Evolutionary conservation across 2,113 vertebrate genomes (phyloP), one percentile per base, ranked within the genome.

Genomic region (Passer domesticus): DNA sequence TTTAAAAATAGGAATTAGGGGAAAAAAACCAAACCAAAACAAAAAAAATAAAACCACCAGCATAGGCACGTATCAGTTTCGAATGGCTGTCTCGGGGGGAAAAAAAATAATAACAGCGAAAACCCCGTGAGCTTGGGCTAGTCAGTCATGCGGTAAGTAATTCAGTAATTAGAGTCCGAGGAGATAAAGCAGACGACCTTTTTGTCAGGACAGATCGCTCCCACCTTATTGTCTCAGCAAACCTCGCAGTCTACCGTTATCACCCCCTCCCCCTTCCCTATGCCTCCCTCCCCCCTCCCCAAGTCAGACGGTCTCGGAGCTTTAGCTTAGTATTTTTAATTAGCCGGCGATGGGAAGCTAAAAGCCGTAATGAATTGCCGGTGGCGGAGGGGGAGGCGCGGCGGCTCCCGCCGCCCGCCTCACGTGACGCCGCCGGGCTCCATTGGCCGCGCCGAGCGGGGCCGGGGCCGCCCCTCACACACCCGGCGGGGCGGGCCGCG

Each of bases 321-420:
- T 96, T 78, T 96, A 97, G 97, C 96, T 98, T 96, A 95, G 97
- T 97, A 97, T 98, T 98, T 98, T 98, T 98, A 98, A 98, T 98
- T 98, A 98, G 98, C 97, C 97, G 96, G 97, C 96, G 97, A 97
- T 97, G 97, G 97, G 96, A 97, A 97, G 97, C 97, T 98, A 98
- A 98, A 98, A 97, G 97, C 98, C 95, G 97, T 98, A 98, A 98
- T 98, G 98, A 98, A 98, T 98, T 98, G 98, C 37, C 89, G 53
- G 53, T 55, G 53, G 53, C 53, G 53, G 46, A 9, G 44, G 44
- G 19, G 46, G 28, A 55, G 52, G 52, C 4, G 52, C 52, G 17
- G 52, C 28, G 28, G 17, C 21, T 18, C 52, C 17, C 52, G 28
- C 52, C 28, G 52, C 52, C 11, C 52, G 52, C 52, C 11, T 53